Conservation (phyloP, 2,113 vertebrate species). For the Platanista minor region DNA sequence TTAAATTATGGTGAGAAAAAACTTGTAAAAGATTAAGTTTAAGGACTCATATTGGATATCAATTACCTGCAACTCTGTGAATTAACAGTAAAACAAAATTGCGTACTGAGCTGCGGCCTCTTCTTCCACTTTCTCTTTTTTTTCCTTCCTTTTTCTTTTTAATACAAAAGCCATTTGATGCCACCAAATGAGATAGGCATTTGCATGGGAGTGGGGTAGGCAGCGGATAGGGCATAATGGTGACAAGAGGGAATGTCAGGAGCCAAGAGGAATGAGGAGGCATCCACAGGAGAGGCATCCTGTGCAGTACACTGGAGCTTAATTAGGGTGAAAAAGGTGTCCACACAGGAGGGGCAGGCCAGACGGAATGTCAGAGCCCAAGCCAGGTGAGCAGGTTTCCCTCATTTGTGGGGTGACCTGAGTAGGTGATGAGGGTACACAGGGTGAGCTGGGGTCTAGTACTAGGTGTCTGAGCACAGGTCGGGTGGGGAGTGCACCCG, state of each 20-base stretch:
- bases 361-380: neutral
- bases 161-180: neutral
- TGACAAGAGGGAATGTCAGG: neutral
- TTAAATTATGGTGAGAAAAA: neutral
- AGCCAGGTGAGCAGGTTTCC: neutral
- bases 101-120: neutral
- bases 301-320: neutral
- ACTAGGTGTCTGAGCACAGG: neutral
- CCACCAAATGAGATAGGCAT: neutral
- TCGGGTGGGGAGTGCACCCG: neutral
- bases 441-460: too few species aligned
- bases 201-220: neutral
- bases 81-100: neutral
- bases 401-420: rapidly evolving
- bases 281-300: neutral
- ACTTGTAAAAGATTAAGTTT: neutral
- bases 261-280: neutral
- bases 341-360: neutral
- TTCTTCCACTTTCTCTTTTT: neutral
- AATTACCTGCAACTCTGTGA: neutral
- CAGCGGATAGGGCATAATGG: rapidly evolving
- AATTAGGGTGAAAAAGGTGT: neutral
- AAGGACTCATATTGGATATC: neutral
- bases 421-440: rapidly evolving
- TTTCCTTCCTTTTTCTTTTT: neutral